Evolutionary conservation across 2,888 invertebrate genomes (phyloP).

Genomic region (Dolomedes plantarius): DNA sequence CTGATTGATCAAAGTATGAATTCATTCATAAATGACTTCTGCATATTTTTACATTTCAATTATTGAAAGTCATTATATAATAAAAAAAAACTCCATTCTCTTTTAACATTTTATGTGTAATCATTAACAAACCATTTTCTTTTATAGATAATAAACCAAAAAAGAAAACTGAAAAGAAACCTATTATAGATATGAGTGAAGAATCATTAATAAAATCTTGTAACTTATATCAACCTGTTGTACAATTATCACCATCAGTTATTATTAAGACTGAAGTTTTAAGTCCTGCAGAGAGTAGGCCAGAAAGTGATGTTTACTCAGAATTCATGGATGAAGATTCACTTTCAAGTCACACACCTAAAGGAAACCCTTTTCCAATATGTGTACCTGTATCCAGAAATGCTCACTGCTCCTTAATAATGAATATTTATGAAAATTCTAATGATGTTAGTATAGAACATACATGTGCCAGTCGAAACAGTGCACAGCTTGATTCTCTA

Average conservation of each 20-base stretch:
- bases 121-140: too few relatives aligned
- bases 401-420: not conserved
- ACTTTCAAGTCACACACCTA: not conserved
- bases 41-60: too few relatives aligned
- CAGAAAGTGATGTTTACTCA: not conserved
- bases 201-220: not conserved
- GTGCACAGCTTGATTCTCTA: not conserved
- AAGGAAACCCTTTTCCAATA: not conserved
- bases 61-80: too few relatives aligned
- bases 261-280: not conserved
- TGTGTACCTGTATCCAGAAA: not conserved
- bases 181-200: not conserved
- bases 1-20: too few relatives aligned
- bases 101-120: too few relatives aligned
- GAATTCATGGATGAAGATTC: not conserved
- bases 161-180: not conserved
- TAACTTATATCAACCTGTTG: not conserved
- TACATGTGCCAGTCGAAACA: not conserved
- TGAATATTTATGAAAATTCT: constrained; percentile 7
- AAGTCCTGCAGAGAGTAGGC: not conserved
- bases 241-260: not conserved
- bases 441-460: constrained; percentile 10
- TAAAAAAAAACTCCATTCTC: too few relatives aligned
- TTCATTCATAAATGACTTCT: too few relatives aligned
- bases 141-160: not conserved